phyloP scores from a whole-genome alignment of 1,140 invertebrate species.

The Acromyrmex heyeri region DNA sequence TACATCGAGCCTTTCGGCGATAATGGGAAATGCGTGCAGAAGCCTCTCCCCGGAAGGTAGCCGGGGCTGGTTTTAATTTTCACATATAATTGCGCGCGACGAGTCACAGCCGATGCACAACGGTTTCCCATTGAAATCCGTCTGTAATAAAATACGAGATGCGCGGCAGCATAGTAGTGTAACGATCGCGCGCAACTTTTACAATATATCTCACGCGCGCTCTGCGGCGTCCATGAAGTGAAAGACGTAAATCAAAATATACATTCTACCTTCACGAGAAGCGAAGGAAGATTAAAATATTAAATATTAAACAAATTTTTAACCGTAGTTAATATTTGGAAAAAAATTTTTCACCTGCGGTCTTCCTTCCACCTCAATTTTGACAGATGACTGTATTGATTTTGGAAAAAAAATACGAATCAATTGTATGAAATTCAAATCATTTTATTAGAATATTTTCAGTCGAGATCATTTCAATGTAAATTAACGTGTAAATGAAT shows the following conservation, averaged over 20 bases:
- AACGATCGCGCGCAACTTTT: constrained; percentile 44
- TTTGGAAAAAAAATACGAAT: not conserved
- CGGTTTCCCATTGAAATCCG: constrained; percentile 25
- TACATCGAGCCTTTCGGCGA: constrained; percentile 50
- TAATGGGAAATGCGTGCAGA: constrained; percentile 7
- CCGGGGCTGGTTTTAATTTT: constrained; percentile 40
- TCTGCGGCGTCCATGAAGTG: constrained; percentile 3
- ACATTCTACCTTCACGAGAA: constrained; percentile 6
- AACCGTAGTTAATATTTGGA: not conserved
- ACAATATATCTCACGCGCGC: constrained; percentile 30
- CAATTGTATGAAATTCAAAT: not conserved
- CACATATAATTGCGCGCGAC: constrained; percentile 54
- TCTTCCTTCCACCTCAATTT: constrained; percentile 4
- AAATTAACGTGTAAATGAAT: not conserved
- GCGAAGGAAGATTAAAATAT: constrained; percentile 37
- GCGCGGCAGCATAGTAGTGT: not conserved
- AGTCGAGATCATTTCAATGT: not conserved
- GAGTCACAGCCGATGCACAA: not conserved
- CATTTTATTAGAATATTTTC: not conserved
- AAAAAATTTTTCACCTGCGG: not conserved
- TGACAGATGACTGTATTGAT: not conserved
- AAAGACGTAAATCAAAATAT: constrained; percentile 50
- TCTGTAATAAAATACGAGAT: constrained; percentile 55
- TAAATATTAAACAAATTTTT: constrained; percentile 35
- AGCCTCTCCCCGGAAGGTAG: not conserved